These are phyloP conservation scores for Falco cherrug DNA, from an alignment of 2,797 vertebrate species.

Conservation along the genomic window DNA sequence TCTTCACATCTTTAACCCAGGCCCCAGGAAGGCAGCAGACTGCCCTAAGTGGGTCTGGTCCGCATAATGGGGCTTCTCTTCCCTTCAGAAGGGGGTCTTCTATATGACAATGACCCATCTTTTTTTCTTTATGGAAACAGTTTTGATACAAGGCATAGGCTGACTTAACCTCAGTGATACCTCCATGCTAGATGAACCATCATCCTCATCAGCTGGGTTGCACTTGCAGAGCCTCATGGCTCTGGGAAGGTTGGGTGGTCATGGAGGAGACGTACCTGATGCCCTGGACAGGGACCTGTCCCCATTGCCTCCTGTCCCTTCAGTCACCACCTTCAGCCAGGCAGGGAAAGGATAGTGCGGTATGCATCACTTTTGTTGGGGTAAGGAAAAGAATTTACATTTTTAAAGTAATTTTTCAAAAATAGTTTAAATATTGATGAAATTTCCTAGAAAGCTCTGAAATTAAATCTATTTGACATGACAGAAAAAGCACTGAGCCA, in stretches of 20 bases:
- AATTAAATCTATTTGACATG: conserved; percentile 17
- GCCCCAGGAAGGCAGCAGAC: too few relatives aligned
- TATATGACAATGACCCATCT: too few relatives aligned
- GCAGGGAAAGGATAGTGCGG: too few relatives aligned
- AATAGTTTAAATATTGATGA: neutral
- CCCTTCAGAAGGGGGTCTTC: neutral
- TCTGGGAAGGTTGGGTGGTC: neutral
- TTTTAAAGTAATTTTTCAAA: neutral
- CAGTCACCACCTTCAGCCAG: neutral
- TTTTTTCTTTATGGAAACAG: too few relatives aligned
- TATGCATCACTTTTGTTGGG: neutral
- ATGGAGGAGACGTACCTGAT: rapidly evolving
- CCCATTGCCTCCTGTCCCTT: rapidly evolving
- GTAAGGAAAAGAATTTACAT: neutral
- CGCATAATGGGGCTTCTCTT: neutral
- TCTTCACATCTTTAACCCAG: neutral
- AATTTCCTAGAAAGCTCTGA: neutral
- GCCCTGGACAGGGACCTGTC: neutral
- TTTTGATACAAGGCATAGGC: neutral
- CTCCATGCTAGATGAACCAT: too few relatives aligned
- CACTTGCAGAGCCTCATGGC: too few relatives aligned
- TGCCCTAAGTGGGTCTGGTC: neutral
- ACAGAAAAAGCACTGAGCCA: neutral
- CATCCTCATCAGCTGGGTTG: too few relatives aligned
- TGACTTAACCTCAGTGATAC: neutral